Percentiles rank a stretch among this genome's conserved stretches.
phyloP scores from a whole-genome alignment of 2,113 vertebrate species.

The Pteronura brasiliensis region DNA sequence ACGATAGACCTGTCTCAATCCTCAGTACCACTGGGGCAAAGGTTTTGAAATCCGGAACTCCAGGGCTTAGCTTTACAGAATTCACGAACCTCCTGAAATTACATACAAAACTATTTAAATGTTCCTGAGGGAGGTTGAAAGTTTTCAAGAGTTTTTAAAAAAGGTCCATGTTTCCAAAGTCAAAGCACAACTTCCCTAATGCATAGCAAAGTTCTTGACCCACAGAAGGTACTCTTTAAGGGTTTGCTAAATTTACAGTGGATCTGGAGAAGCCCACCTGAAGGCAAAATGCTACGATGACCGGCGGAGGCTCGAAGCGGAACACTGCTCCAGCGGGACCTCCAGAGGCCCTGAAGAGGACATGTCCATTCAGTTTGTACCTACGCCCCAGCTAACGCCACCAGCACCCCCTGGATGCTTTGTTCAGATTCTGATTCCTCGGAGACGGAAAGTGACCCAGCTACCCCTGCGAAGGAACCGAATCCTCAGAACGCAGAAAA shows the following conservation, averaged over 20 bases:
- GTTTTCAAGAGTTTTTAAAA: not conserved
- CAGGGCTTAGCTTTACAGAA: not conserved
- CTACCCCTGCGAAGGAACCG: not conserved
- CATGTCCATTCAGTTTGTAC: accelerated
- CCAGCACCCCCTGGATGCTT: not conserved
- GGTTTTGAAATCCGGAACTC: not conserved
- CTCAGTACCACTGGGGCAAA: not conserved
- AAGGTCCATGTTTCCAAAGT: not conserved
- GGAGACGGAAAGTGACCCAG: not conserved
- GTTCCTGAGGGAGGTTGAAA: not conserved
- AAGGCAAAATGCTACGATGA: not conserved
- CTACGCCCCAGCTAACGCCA: not conserved
- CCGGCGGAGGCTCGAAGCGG: no score
- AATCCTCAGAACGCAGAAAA: not conserved
- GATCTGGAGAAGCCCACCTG: not conserved
- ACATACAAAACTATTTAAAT: not conserved
- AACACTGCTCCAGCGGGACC: no score
- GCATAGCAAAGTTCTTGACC: not conserved
- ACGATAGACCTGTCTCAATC: not conserved
- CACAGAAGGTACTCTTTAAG: not conserved
- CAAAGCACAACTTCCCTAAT: not conserved
- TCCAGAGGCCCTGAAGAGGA: not conserved
- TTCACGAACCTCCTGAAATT: not conserved
- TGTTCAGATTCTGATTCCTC: not conserved
- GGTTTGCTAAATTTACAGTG: not conserved